phyloP scores from a whole-genome alignment of 2,113 vertebrate species.

The Brachirus orientalis region DNA sequence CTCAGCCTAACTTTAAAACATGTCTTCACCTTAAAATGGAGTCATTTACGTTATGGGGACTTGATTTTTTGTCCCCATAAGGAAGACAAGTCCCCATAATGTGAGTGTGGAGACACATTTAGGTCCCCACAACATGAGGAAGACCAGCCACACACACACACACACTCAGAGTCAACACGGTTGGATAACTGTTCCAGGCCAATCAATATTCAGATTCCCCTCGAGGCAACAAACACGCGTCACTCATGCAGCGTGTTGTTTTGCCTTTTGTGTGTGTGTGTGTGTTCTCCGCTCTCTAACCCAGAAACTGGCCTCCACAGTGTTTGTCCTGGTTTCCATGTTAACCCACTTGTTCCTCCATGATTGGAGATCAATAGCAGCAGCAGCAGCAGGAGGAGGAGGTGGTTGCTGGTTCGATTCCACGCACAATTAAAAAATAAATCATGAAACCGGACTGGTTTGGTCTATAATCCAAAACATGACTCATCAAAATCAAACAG shows the following conservation, averaged over 20 bases:
- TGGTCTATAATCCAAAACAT: no score
- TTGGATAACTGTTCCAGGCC: constrained; percentile 43
- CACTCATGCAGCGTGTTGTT: constrained; percentile 47
- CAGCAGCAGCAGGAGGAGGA: no score
- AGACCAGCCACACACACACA: constrained; percentile 22
- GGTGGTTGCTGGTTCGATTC: constrained; percentile 29
- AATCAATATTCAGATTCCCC: constrained; percentile 64
- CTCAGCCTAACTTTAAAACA: no score
- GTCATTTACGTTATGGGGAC: no score
- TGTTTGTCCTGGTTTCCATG: constrained; percentile 61
- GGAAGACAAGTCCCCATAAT: no score
- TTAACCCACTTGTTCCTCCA: constrained; percentile 50
- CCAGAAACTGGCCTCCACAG: constrained; percentile 57
- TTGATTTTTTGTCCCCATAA: no score
- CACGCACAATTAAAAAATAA: no score
- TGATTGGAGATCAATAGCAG: constrained; percentile 45
- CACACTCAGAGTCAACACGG: constrained; percentile 14
- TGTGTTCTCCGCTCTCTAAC: constrained; percentile 52
- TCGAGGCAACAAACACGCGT: constrained; percentile 34
- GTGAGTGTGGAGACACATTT: no score
- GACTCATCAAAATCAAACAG: no score
- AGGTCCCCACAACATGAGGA: constrained; percentile 34
- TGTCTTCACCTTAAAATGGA: no score
- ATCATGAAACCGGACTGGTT: no score
- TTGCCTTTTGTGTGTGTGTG: neutral